Evolutionary conservation across 2,797 vertebrate genomes (phyloP), one percentile per base, ranked within the genome.

Genomic region (Danio tinwini): DNA sequence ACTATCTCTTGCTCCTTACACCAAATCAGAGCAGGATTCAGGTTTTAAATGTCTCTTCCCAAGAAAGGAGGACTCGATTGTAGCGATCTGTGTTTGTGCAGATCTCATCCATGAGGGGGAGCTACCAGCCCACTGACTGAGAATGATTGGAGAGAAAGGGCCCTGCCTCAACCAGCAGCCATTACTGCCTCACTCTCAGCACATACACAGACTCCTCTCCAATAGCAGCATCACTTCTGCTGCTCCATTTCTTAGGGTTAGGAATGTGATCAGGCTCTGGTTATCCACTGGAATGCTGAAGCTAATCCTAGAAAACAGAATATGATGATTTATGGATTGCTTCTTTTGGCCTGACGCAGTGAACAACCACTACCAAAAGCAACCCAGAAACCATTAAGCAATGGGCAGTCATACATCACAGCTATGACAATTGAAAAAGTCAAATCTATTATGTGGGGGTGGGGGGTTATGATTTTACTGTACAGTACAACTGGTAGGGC

Each of bases 41-140:
- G 53, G 29, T 8, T 42, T 11, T 12, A 53, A 62, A 52, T 0
- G 1, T 14, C 2, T 40, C 21, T 14, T 7, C 7, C 5, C 1
- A 16, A 8, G 0, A 2, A 61, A 6, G 3, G 42, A 52, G 37
- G 29, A 7, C 10, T 11, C 16, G 8, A 45, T 47, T 44, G 39
- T 13, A 9, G 44, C 61, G 10, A 78, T 78, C 81, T 86, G 87
- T 90, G 90, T 62, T 89, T 92, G 88, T 88, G 86, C 89, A 90
- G 84, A 88, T 86, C 87, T 90, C 88, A 88, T 89, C 93, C 93
- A 93, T 93, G 86, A 93, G 93, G 91, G 91, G 93, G 93, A 91
- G 91, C 90, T 93, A 88, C 90, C 90, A 91, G 87, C 85, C 90
- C 90, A 93, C 89, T 86, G 78, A 91, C 86, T 70, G 85, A 85